These are phyloP conservation scores for Hirtodrosophila alboralis DNA, from an alignment of 2,888 invertebrate species.

Conservation along the genomic window DNA sequence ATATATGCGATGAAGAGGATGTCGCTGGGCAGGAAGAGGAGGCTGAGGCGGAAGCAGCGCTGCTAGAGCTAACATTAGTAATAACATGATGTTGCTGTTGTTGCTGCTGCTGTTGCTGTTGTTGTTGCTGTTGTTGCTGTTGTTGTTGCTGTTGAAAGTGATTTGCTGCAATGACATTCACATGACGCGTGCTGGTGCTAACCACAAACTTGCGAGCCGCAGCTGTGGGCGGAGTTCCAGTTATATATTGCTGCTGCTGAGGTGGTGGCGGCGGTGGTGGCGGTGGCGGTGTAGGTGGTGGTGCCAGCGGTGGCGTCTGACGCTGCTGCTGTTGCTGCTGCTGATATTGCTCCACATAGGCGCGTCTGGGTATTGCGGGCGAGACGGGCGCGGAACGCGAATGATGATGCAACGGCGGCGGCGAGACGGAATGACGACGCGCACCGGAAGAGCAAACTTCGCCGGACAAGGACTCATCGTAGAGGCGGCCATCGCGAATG, in stretches of 20 bases:
- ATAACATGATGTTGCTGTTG: slow-evolving; percentile 52
- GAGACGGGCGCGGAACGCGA: slow-evolving; percentile 77
- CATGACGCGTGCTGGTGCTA: slow-evolving; percentile 76
- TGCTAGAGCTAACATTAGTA: slow-evolving; percentile 59
- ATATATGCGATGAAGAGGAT: slow-evolving; percentile 66
- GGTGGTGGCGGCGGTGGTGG: slow-evolving; percentile 50
- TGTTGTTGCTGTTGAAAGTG: slow-evolving; percentile 59
- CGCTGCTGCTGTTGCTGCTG: slow-evolving; percentile 36
- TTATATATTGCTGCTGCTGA: slow-evolving; percentile 44
- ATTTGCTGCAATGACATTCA: slow-evolving; percentile 82
- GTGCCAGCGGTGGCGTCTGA: slow-evolving; percentile 40
- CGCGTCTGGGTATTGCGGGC: slow-evolving; percentile 67
- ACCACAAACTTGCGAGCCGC: slow-evolving; percentile 82
- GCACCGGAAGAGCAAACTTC: slow-evolving; percentile 31
- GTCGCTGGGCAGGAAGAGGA: slow-evolving; percentile 51
- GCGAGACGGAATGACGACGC: slow-evolving; percentile 74
- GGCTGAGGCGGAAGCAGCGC: slow-evolving; percentile 43
- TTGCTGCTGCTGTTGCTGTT: slow-evolving; percentile 35
- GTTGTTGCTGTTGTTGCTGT: slow-evolving; percentile 47
- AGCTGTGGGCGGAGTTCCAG: slow-evolving; percentile 60
- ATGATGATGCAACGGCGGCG: slow-evolving; percentile 78
- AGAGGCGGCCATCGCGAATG: slow-evolving; percentile 83
- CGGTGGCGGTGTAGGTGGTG: slow-evolving; percentile 26
- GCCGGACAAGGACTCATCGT: slow-evolving; percentile 74
- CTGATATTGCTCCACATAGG: slow-evolving; percentile 73